Evolutionary conservation across 2,888 invertebrate genomes (phyloP).

Genomic region (Troides oblongomaculatus): DNA sequence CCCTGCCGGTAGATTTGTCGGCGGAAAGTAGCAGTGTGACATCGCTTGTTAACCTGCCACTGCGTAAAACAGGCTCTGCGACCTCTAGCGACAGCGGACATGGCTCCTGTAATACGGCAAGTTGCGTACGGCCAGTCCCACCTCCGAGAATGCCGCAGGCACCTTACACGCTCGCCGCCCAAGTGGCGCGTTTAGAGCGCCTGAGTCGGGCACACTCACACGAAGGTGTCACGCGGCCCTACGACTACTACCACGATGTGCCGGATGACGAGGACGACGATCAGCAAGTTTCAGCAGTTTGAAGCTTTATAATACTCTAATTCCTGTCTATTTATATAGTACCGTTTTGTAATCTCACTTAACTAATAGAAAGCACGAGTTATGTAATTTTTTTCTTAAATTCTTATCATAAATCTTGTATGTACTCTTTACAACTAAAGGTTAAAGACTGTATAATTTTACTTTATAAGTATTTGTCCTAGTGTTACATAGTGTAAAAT

Average conservation of each 20-base stretch:
- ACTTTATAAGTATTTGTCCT: slow-evolving; percentile 64
- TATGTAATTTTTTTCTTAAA: slow-evolving; percentile 63
- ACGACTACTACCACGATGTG: slow-evolving; percentile 82
- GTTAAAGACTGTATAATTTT: slow-evolving; percentile 80
- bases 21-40: slow-evolving; percentile 98
- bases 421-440: slow-evolving; percentile 73
- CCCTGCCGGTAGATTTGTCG: slow-evolving; percentile 92
- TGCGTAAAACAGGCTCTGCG: slow-evolving; percentile 93
- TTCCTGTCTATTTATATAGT: slow-evolving; percentile 72
- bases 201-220: slow-evolving; percentile 91
- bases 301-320: slow-evolving; percentile 62
- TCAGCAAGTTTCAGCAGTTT: slow-evolving; percentile 77
- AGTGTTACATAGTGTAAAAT: slow-evolving; percentile 77
- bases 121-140: slow-evolving; percentile 84
- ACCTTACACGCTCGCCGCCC: slow-evolving; percentile 91
- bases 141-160: slow-evolving; percentile 85
- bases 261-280: slow-evolving; percentile 77
- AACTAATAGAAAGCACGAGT: slow-evolving; percentile 74
- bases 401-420: slow-evolving; percentile 58
- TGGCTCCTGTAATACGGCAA: slow-evolving; percentile 83
- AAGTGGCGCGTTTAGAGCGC: slow-evolving; percentile 90
- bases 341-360: slow-evolving; percentile 76
- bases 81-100: slow-evolving; percentile 96
- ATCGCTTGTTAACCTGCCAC: slow-evolving; percentile 92
- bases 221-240: slow-evolving; percentile 89